A percentile compares a stretch with the other conserved stretches of the same genome.
phyloP scores from a whole-genome alignment of 1,140 invertebrate species.

The Chionoecetes opilio region DNA sequence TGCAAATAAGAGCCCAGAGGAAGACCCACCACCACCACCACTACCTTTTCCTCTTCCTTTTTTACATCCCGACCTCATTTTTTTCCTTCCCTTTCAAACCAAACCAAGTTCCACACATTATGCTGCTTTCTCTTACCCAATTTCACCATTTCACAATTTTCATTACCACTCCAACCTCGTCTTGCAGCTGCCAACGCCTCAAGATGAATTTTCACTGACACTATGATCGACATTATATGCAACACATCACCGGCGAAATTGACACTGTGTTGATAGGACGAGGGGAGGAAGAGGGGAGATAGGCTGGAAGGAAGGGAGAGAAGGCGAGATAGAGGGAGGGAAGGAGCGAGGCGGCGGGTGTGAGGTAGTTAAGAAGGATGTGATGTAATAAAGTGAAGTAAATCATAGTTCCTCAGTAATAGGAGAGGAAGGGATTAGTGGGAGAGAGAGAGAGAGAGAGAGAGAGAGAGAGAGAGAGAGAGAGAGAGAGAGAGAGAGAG shows the following conservation, averaged over 20 bases:
- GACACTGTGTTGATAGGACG: background rate
- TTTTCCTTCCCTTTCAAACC: background rate
- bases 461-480: slow-evolving; percentile 27
- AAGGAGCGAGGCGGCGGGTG: background rate
- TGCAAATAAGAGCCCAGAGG: background rate
- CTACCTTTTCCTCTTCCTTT: background rate
- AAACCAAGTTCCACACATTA: background rate
- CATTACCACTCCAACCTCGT: background rate
- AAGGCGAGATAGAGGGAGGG: background rate
- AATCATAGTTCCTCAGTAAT: too few species aligned
- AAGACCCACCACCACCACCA: background rate
- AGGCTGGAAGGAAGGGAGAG: background rate
- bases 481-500: slow-evolving; percentile 27
- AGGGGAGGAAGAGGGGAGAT: background rate
- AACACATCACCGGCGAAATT: background rate
- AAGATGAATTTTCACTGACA: background rate
- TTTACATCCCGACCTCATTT: background rate
- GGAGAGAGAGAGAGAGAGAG: background rate
- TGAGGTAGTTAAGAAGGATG: background rate
- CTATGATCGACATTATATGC: too few species aligned
- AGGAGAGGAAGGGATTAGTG: too few species aligned
- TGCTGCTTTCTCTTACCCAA: background rate
- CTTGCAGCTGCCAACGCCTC: background rate
- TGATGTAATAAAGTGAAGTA: too few species aligned
- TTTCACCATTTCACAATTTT: background rate